A percentile compares a stretch with the other conserved stretches of the same genome.
Evolutionary conservation across 1,140 invertebrate genomes (phyloP).

Genomic region (Maniola jurtina): DNA sequence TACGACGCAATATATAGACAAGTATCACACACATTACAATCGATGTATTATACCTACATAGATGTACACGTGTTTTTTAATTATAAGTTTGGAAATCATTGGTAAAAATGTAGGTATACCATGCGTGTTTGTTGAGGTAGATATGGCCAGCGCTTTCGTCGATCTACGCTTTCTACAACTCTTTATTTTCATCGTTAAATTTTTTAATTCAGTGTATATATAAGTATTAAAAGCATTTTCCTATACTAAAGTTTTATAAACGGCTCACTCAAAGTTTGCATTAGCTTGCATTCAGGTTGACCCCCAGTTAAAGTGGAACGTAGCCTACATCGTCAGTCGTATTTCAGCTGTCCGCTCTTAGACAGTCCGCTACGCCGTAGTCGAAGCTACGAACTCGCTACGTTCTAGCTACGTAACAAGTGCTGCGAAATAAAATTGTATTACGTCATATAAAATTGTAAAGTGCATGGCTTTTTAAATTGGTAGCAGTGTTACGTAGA

Average conservation of each 20-base stretch:
- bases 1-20: too few species aligned
- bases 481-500: neutral
- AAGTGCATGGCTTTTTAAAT: neutral
- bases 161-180: neutral
- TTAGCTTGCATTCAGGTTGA: constrained; percentile 5
- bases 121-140: too few species aligned
- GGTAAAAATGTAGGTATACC: too few species aligned
- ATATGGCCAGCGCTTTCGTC: too few species aligned
- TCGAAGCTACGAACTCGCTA: constrained; percentile 12
- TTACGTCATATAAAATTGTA: constrained; percentile 8
- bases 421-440: constrained; percentile 2
- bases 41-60: too few species aligned
- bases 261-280: neutral
- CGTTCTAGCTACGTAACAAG: constrained; percentile 20
- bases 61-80: too few species aligned
- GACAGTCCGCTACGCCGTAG: constrained; percentile 25
- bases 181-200: neutral
- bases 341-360: constrained; percentile 12
- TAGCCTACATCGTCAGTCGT: constrained; percentile 21
- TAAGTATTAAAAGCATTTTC: neutral
- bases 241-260: neutral
- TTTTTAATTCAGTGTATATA: neutral
- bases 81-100: too few species aligned
- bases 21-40: too few species aligned
- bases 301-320: constrained; percentile 16